Conservation (phyloP, 2,888 invertebrate species). For the Meliscaeva auricollis region DNA sequence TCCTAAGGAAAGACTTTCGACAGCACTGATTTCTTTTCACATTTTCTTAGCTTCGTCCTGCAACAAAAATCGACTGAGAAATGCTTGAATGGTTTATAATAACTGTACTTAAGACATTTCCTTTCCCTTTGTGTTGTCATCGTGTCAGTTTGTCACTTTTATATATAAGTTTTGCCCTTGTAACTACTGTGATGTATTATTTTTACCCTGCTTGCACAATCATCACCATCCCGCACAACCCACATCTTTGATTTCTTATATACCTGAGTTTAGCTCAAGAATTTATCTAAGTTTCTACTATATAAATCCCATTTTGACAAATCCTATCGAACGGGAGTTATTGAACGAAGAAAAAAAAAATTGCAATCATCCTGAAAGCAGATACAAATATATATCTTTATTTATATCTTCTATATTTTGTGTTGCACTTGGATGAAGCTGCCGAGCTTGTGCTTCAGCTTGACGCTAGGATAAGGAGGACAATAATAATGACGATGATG, state of each 20-base stretch:
- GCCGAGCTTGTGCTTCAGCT: not conserved
- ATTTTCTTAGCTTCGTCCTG: slow-evolving; percentile 9
- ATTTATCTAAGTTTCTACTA: not conserved
- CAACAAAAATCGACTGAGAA: slow-evolving; percentile 41
- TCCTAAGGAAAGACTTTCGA: not conserved
- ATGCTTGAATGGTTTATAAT: slow-evolving; percentile 50
- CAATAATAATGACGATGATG: slow-evolving; percentile 53
- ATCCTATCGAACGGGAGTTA: slow-evolving; percentile 62
- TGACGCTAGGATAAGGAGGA: slow-evolving; percentile 39
- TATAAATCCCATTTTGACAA: slow-evolving; percentile 67
- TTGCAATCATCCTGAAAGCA: slow-evolving; percentile 61
- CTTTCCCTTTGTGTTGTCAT: not conserved
- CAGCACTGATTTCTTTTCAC: not conserved
- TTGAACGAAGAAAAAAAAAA: slow-evolving; percentile 39
- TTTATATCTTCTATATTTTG: slow-evolving; percentile 58
- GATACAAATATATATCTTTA: slow-evolving; percentile 50
- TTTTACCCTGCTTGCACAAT: slow-evolving; percentile 3
- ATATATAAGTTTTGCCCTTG: slow-evolving; percentile 29
- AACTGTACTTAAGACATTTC: slow-evolving; percentile 62
- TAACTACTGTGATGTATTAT: slow-evolving; percentile 36
- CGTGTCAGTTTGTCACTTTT: slow-evolving; percentile 31
- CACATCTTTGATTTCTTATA: too few species aligned
- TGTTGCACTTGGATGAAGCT: slow-evolving; percentile 47
- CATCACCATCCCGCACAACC: too few species aligned
- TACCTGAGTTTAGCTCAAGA: too few species aligned